Conservation (phyloP, 2,113 vertebrate genomes). For the Pomatostomus ruficeps region DNA sequence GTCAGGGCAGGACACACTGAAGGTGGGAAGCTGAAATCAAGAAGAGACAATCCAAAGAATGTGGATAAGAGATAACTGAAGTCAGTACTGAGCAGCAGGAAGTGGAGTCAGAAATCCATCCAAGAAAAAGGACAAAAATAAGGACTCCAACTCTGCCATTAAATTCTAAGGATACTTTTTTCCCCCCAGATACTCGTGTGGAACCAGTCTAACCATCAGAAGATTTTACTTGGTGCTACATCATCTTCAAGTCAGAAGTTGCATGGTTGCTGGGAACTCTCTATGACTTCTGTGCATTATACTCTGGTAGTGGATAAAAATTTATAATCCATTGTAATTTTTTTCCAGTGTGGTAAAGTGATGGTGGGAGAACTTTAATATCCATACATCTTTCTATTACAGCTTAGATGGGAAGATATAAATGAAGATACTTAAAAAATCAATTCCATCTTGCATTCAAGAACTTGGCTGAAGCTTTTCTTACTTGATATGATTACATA, state of each 20-base stretch:
- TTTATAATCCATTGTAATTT: neutral
- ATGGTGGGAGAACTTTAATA: neutral
- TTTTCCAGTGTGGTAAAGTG: neutral
- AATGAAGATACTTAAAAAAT: neutral
- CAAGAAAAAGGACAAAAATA: neutral
- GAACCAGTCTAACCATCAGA: neutral
- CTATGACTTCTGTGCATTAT: neutral
- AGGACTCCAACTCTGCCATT: neutral
- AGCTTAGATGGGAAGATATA: neutral
- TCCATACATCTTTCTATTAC: neutral
- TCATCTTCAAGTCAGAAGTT: neutral
- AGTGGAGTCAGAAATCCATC: neutral
- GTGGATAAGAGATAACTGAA: neutral
- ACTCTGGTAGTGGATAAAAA: neutral
- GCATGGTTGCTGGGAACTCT: neutral
- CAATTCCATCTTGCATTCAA: neutral
- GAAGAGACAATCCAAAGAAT: neutral
- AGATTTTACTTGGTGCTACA: neutral
- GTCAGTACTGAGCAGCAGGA: neutral
- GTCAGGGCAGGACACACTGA: neutral
- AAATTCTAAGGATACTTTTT: neutral
- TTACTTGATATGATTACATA: neutral
- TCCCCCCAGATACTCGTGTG: neutral
- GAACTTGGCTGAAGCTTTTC: neutral
- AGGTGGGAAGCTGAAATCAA: neutral